Conservation (phyloP, 2,797 vertebrate species). For the Eupleurogrammus muticus region DNA sequence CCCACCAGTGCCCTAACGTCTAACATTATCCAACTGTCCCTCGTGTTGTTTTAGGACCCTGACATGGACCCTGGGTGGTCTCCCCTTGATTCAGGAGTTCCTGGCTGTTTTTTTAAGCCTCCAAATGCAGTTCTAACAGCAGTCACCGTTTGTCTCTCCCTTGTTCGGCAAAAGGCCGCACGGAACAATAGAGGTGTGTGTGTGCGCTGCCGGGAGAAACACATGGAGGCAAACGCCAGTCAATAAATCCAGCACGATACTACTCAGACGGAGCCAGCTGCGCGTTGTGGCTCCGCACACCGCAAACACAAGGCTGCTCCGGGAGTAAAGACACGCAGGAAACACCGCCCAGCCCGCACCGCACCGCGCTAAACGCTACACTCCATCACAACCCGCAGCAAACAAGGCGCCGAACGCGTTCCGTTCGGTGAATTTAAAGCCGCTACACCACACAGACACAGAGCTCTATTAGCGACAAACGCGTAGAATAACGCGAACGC, state of each 20-base stretch:
- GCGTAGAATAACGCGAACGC: not conserved
- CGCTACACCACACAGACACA: accelerated
- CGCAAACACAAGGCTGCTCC: not conserved
- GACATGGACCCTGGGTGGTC: slow-evolving; percentile 1
- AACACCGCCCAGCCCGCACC: slow-evolving; percentile 27
- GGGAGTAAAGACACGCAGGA: slow-evolving; percentile 2
- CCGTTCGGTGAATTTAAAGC: not conserved
- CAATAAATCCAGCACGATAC: slow-evolving; percentile 2
- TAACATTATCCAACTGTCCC: not conserved
- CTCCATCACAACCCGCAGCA: slow-evolving; percentile 48
- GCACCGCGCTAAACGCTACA: slow-evolving; percentile 48
- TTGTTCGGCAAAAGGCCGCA: slow-evolving; percentile 50
- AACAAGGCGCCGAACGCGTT: slow-evolving; percentile 27
- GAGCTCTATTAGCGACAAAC: accelerated
- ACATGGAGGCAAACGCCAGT: slow-evolving; percentile 14
- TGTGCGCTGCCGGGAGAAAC: not conserved
- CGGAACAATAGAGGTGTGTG: slow-evolving; percentile 59
- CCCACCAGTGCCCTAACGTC: not conserved
- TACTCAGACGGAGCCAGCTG: not conserved
- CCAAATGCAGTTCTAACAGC: slow-evolving; percentile 31
- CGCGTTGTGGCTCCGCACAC: not conserved
- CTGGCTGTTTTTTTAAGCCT: slow-evolving; percentile 5
- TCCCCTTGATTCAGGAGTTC: not conserved
- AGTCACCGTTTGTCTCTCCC: slow-evolving; percentile 27
- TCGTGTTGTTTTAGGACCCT: not conserved